A percentile compares a stretch with the other conserved stretches of the same genome.
Evolutionary conservation across 37 sponge, comb jelly and placozoan genomes (phyloP).

Genomic region (Agelas oroides): DNA sequence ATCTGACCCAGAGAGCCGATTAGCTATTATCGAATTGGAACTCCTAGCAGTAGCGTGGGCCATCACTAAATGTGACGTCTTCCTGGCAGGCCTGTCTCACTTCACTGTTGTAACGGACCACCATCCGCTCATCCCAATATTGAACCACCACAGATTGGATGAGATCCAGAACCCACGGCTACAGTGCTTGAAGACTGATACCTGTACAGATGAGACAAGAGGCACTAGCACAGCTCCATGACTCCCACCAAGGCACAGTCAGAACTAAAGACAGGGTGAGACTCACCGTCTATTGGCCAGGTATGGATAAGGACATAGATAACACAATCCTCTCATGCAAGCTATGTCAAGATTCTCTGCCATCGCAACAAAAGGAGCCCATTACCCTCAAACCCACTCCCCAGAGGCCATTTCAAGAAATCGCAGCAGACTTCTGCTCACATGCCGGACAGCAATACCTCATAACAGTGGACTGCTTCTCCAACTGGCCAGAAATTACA

Average conservation of each 20-base stretch:
- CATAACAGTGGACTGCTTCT: conserved; percentile 18
- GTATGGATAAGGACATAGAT: conserved; percentile 41
- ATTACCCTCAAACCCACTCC: conserved; percentile 14
- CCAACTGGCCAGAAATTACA: no score
- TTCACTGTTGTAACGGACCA: conserved; percentile 56
- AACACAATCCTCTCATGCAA: conserved; percentile 9
- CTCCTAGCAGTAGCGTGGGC: conserved; percentile 55
- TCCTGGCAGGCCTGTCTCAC: conserved; percentile 32
- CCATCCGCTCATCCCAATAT: conserved; percentile 50
- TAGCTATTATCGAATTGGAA: conserved; percentile 54
- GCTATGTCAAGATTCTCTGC: conserved; percentile 17
- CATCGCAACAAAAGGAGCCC: conserved; percentile 18
- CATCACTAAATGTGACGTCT: conserved; percentile 36
- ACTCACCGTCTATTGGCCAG: no score
- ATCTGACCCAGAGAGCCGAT: conserved; percentile 33
- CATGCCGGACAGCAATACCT: conserved; percentile 12
- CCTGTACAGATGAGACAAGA: background rate
- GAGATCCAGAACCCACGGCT: conserved; percentile 64
- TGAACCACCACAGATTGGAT: conserved; percentile 50
- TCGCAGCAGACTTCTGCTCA: conserved; percentile 29
- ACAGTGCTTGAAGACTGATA: conserved; percentile 42
- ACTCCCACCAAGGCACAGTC: no score
- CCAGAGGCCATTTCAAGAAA: conserved; percentile 27
- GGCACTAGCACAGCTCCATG: background rate
- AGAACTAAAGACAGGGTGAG: no score